These are phyloP conservation scores for Melanerpes formicivorus DNA, from an alignment of 2,113 vertebrate species.

Conservation along the genomic window DNA sequence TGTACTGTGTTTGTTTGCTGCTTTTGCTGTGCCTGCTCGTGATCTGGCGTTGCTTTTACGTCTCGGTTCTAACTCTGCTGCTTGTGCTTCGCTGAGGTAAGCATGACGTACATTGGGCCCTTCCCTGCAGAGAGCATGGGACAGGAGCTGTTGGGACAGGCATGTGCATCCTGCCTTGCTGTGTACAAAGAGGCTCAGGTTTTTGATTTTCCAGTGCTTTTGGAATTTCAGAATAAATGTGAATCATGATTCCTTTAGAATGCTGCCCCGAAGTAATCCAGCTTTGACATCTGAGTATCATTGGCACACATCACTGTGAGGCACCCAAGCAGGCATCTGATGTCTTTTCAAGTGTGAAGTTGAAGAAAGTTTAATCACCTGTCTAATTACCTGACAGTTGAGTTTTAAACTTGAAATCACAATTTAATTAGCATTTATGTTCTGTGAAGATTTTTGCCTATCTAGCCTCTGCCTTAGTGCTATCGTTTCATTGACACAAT, in stretches of 20 bases:
- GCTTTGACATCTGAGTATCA: neutral
- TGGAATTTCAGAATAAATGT: neutral
- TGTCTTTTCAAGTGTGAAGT: conserved; percentile 11
- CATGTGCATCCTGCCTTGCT: neutral
- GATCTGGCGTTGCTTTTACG: neutral
- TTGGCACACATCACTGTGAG: neutral
- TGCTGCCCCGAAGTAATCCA: neutral
- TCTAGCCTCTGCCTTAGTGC: neutral
- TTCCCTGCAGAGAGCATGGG: neutral
- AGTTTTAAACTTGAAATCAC: conserved; percentile 12
- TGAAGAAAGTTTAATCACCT: conserved; percentile 44
- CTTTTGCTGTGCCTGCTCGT: neutral
- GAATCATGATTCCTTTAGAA: neutral
- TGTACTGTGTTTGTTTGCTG: neutral
- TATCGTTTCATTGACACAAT: neutral
- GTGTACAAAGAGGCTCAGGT: neutral
- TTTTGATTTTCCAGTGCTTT: neutral
- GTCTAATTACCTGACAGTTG: conserved; percentile 53
- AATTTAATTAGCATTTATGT: conserved; percentile 56
- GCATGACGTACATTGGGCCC: neutral
- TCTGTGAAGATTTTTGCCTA: neutral
- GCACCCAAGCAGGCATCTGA: neutral
- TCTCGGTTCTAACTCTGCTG: neutral
- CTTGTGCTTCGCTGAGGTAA: neutral
- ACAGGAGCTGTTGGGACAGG: neutral